Evolutionary conservation across 1,140 invertebrate species (phyloP), one percentile per base, ranked within the genome.

Genomic region (Phortica variegata): DNA sequence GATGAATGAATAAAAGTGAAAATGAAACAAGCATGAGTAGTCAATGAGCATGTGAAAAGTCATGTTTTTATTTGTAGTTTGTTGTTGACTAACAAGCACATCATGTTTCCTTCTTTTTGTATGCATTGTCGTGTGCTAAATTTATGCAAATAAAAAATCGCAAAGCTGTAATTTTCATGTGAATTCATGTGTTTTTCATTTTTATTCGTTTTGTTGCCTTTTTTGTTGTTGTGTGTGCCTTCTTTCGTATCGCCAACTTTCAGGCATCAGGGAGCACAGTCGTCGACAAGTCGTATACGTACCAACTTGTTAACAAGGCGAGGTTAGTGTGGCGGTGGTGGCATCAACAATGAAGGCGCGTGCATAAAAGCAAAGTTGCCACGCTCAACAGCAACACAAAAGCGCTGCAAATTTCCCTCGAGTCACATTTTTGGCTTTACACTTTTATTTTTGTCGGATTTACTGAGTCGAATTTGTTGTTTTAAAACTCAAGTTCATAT

Each of bases 121-220:
- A 15, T 41, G 15, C 12, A 19, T 39, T 41, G 19, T 21, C 2
- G 4, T n/a, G 34, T 47, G 46, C 52, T 45, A 59, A 69, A 61
- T 65, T 70, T 70, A 70, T 68, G 63, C 60, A 68, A 68, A 68
- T 59, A 58, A 56, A 52, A 53, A 60, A 62, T 62, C 60, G 60
- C 48, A 62, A 70, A 56, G 56, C 61, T 70, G 61, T 56, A 55
- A 62, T 52, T 63, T 54, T 19, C 38, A 37, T 61, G 61, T 57
- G n/a, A 6, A 2, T 42, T 42, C 51, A 59, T 61, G 49, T 65
- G 61, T 50, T 59, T 66, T 52, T 39, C 20, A n/a, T n/a, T 50
- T 42, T 56, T 60, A 33, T 39, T 49, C n/a, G 26, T 20, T 29
- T 29, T 29, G 12, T 29, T 6, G 26, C 12, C 6, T 29, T 29